Evolutionary conservation across 2,797 vertebrate species (phyloP), one percentile per base, ranked within the genome.

Genomic region (Onychomys leucogaster): DNA sequence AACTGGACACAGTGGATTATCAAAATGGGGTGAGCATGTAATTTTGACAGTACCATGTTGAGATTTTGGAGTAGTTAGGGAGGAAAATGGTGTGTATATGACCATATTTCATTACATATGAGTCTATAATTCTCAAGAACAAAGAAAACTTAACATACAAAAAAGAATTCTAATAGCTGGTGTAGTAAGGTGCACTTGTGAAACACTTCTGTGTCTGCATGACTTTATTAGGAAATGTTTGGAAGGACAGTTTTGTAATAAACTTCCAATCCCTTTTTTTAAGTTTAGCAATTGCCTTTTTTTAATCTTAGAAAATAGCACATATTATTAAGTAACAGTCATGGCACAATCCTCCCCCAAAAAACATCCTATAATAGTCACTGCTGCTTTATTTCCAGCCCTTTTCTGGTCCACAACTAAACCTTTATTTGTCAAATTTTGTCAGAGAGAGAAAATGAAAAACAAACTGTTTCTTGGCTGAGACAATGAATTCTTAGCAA

Each of bases 401-500:
- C 69, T 95, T n/a, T 97, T 98, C 92, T 97, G 96, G 96, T 93
- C 95, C 78, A 82, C 19, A 89, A 98, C 82, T 94, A 49, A 41
- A 97, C 69, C 82, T 97, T 97, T 93, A 95, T 95, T 97, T 98
- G 96, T 95, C 61, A 97, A 92, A 98, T 98, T 98, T 96, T 98
- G 63, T 97, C 96, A 98, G 90, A 96, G 77, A 96, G 77, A 97
- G 96, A 96, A 98, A 98, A 94, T 96, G 96, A 93, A 98, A 98
- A 98, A 96, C 97, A 98, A 98, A 83, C 96, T 98, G 90, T 96
- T 98, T 98, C 95, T 96, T 98, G 98, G 97, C 98, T 97, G 95
- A 98, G 96, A 98, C 96, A 96, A 97, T 95, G 89, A 96, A 98
- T 98, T 98, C 98, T 98, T 98, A 97, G 98, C 97, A 98, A 98